Conservation (phyloP, 2,113 vertebrate genomes). For the Talpa occidentalis region DNA sequence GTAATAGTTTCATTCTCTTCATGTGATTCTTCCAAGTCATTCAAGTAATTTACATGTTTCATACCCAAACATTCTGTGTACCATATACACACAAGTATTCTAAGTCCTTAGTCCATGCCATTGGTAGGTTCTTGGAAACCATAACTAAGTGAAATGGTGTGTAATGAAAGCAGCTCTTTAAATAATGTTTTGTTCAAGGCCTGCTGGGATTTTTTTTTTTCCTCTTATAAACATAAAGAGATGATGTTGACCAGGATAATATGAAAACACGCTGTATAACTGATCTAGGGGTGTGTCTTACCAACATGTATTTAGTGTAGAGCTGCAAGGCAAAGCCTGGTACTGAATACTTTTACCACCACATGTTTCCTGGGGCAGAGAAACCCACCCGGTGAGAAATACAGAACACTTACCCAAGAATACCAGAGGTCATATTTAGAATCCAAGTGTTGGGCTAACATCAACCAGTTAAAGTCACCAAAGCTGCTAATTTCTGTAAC, state of each 20-base stretch:
- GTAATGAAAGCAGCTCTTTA: neutral
- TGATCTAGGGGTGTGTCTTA: neutral
- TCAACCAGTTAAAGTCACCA: neutral
- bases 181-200: neutral
- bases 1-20: neutral
- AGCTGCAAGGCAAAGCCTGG: neutral
- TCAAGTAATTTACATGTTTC: neutral
- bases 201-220: neutral
- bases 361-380: neutral
- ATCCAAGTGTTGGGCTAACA: neutral
- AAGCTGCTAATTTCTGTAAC: neutral
- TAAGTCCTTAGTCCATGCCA: neutral
- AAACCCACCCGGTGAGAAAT: neutral
- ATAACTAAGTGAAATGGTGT: neutral
- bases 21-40: neutral
- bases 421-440: neutral
- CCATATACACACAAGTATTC: neutral
- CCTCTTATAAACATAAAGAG: neutral
- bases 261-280: neutral
- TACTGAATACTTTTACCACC: neutral
- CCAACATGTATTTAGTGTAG: neutral
- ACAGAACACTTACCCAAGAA: neutral
- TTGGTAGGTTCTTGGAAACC: neutral
- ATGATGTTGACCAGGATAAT: neutral
- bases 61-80: neutral